These are phyloP conservation scores for Halictus rubicundus DNA, from an alignment of 1,140 invertebrate genomes.

Conservation along the genomic window DNA sequence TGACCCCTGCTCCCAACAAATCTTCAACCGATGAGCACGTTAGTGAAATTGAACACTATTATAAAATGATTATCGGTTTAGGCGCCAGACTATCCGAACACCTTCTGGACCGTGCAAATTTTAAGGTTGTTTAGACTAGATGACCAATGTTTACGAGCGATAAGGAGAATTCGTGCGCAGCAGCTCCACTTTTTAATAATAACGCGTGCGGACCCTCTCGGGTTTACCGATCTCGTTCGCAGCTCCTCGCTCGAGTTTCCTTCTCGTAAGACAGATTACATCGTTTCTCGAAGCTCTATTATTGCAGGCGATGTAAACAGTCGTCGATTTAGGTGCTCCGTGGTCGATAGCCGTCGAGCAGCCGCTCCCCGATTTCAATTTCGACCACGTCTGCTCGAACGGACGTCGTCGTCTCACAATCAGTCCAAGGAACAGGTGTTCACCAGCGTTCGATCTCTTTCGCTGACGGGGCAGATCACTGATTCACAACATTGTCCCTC, in stretches of 20 bases:
- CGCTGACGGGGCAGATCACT: conserved; percentile 60
- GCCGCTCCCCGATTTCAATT: background rate
- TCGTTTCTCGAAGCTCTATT: background rate
- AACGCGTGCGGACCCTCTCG: no score
- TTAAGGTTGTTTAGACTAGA: background rate
- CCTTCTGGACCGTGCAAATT: no score
- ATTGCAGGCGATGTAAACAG: background rate
- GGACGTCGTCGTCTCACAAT: conserved; percentile 5
- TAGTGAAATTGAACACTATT: no score
- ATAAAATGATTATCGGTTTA: no score
- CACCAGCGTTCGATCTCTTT: conserved; percentile 33
- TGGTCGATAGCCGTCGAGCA: no score
- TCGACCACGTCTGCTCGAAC: conserved; percentile 22
- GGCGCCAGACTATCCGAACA: background rate
- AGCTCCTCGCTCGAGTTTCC: background rate
- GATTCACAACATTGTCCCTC: conserved; percentile 53
- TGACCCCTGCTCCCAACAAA: no score
- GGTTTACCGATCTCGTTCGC: background rate
- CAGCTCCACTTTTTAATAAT: background rate
- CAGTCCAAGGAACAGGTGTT: conserved; percentile 59
- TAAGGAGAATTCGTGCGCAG: background rate
- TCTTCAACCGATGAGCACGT: no score
- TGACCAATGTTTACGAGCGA: background rate
- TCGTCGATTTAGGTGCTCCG: background rate
- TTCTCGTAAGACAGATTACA: background rate